Base-by-base conservation (phyloP, 2,797 vertebrate species). In the Acanthopagrus latus region DNA sequence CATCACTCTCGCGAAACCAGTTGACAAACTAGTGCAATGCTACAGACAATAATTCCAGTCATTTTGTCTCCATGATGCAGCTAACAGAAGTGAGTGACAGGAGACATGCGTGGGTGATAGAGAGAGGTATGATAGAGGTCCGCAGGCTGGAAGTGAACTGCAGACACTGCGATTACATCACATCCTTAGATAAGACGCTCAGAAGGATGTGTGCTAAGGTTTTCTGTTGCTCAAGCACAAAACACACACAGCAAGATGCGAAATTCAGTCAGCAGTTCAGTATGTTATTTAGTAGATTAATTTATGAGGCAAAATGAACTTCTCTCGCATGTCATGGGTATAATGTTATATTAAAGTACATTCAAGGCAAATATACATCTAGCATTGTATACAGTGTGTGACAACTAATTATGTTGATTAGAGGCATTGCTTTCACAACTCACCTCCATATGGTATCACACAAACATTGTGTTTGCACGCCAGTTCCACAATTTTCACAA, bases 371-470 rank as follows among this genome's bases (percentile, higher is more conserved):
- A 64, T 33, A 29, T 21, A 60, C 21, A 78, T 50, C 0, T 56
- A 48, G 5, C 12, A 1, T 5, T 55, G 41, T 23, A 60, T 69
- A 50, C 25, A 59, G 50, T 64, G 44, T 2, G 52, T 48, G 27
- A 60, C 65, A 44, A 23, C 23, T 57, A 59, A 76, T 71, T 47
- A 47, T 64, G n/a, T 16, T 20, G 17, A 90, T 82, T 72, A 21
- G 20, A 54, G 23, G 0, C 7, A 71, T 10, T 60, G 9, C 74
- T 64, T 54, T 52, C 11, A 56, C 5, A 13, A 84, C 97, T 95
- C 94, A 98, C 98, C 98, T 90, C 98, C 98, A 92, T 96, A 98
- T 44, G 98, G 98, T 89, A 99, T 99, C 92, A 99, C 91, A 95
- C 98, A 99, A 91, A 98, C 93, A 85, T 97, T 96, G 89, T 99